These are phyloP conservation scores for Umimayanthus chanpuru DNA, from an alignment of 92 coral and sea anemone species.

Conservation along the genomic window DNA sequence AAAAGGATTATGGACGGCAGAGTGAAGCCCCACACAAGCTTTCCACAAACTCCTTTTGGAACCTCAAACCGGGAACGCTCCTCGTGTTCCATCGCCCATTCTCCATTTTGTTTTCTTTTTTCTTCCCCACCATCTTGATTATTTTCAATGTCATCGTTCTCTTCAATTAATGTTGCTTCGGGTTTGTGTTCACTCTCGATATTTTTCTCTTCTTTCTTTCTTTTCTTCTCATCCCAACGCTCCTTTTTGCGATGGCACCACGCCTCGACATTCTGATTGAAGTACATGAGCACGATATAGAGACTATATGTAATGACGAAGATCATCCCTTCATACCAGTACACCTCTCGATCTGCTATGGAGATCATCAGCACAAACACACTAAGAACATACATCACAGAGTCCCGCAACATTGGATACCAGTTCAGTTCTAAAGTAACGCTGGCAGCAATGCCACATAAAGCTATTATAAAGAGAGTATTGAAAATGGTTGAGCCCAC, in stretches of 20 bases:
- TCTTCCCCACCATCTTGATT: slow-evolving; percentile 33
- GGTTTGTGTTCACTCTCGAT: slow-evolving; percentile 26
- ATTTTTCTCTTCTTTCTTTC: slow-evolving; percentile 18
- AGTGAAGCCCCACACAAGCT: slow-evolving; percentile 78
- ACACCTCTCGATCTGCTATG: slow-evolving; percentile 83
- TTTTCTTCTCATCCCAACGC: slow-evolving; percentile 35
- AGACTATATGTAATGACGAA: slow-evolving; percentile 71
- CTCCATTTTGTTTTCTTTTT: slow-evolving; percentile 47
- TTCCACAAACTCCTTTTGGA: slow-evolving; percentile 70
- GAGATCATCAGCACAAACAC: slow-evolving; percentile 80
- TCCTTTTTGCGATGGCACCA: slow-evolving; percentile 52
- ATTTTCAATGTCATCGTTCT: slow-evolving; percentile 49
- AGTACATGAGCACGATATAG: slow-evolving; percentile 91
- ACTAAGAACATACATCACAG: slow-evolving; percentile 80
- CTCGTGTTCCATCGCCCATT: slow-evolving; percentile 34
- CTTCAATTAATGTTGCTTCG: slow-evolving; percentile 4
- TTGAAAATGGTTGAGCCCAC: slow-evolving; percentile 97
- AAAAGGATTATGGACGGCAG: slow-evolving; percentile 81
- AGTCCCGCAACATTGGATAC: slow-evolving; percentile 90
- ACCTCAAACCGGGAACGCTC: slow-evolving; percentile 55
- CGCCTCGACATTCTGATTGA: slow-evolving; percentile 63
- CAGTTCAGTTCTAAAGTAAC: slow-evolving; percentile 72
- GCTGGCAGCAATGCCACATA: slow-evolving; percentile 89
- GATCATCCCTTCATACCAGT: slow-evolving; percentile 93
- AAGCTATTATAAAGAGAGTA: slow-evolving; percentile 89